Conservation (phyloP, 2,797 vertebrate species). For the Artibeus lituratus region DNA sequence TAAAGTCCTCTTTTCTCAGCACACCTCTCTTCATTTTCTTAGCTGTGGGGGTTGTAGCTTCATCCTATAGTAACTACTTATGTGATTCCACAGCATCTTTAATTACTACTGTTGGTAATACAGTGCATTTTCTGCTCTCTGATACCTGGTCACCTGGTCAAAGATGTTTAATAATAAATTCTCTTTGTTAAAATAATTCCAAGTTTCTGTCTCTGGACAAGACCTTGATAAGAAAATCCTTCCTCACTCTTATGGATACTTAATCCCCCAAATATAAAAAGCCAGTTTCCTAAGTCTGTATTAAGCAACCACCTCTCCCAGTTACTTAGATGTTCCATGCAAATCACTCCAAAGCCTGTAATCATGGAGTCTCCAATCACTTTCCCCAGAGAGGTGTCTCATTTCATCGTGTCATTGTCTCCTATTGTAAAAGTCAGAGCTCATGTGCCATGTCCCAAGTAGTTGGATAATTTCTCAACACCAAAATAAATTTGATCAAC, state of each 20-base stretch:
- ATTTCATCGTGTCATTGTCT: background rate
- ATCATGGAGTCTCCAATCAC: background rate
- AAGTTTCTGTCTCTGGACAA: background rate
- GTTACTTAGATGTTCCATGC: background rate
- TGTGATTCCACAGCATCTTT: background rate
- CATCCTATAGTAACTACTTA: background rate
- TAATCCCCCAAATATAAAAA: background rate
- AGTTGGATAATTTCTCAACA: conserved; percentile 33
- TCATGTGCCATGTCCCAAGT: background rate
- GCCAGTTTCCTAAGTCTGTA: background rate
- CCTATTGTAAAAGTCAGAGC: background rate
- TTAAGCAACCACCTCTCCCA: background rate
- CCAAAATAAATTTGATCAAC: conserved; percentile 37
- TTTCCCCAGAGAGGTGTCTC: background rate
- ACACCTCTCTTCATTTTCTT: too few relatives aligned
- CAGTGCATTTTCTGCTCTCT: background rate
- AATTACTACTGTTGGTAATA: background rate
- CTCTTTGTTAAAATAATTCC: background rate
- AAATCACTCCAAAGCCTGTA: background rate
- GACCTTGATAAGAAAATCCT: background rate
- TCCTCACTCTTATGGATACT: background rate
- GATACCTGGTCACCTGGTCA: background rate
- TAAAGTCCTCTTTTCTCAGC: background rate
- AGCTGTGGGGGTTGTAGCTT: background rate
- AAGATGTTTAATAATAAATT: background rate